Percentiles rank a stretch among this genome's conserved stretches.
Conservation (phyloP, 2,797 vertebrate genomes). For the Sebastes steindachneri region DNA sequence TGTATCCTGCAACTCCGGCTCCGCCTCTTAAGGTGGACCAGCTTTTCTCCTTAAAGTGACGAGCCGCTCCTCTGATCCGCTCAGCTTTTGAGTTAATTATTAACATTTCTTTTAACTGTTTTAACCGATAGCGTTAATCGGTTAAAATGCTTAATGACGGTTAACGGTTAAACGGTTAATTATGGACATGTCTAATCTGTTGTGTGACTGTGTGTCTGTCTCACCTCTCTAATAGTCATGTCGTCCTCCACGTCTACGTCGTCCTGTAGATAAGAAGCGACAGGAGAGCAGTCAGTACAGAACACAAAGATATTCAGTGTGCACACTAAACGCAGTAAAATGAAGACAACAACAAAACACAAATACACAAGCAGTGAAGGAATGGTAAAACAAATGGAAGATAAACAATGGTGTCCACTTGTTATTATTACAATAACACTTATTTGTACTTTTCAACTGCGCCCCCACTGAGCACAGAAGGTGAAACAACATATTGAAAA, state of each 20-base stretch:
- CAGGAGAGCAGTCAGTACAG: constrained; percentile 15
- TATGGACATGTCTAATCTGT: neutral
- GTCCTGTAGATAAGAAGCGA: constrained; percentile 66
- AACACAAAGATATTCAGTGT: neutral
- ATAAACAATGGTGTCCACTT: neutral
- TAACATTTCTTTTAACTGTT: too few species aligned
- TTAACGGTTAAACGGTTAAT: too few species aligned
- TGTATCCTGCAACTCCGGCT: too few species aligned
- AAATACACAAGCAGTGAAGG: neutral
- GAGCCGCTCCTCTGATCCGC: too few species aligned
- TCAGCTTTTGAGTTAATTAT: too few species aligned
- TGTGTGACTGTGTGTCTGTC: constrained; percentile 1
- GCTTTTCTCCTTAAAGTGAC: too few species aligned
- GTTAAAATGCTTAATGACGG: too few species aligned
- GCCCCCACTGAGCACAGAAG: constrained; percentile 12
- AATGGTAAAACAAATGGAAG: neutral
- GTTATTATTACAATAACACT: constrained; percentile 2
- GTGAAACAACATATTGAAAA: constrained; percentile 18
- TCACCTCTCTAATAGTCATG: constrained; percentile 87
- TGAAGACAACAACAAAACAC: neutral
- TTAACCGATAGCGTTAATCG: too few species aligned
- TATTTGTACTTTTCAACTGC: constrained; percentile 1
- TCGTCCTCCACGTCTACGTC: constrained; percentile 83
- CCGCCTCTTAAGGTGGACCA: too few species aligned
- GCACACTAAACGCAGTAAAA: neutral